Evolutionary conservation across 2,888 invertebrate species (phyloP), one percentile per base, ranked within the genome.

Genomic region (Ferdinandea cuprea): DNA sequence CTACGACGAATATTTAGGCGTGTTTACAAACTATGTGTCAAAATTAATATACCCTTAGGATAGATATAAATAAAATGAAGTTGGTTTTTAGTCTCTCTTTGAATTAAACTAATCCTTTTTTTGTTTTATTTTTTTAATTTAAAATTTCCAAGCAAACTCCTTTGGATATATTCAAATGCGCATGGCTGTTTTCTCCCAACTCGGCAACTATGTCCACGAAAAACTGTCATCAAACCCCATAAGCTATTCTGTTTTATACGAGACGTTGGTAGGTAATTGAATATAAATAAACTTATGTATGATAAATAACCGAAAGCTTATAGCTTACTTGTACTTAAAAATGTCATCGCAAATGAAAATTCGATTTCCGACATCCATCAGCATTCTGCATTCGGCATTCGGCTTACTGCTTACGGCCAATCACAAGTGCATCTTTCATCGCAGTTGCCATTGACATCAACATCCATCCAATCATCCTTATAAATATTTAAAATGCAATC

Each of bases 401-500:
- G n/a, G 37, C 17, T 44, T 37, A 35, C n/a, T n/a, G n/a, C n/a
- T n/a, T n/a, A n/a, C n/a, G 7, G 15, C 54, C 56, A 63, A 48
- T 46, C 44, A 44, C 25, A 35, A 50, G 42, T 69, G 69, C 63
- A 76, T 69, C 48, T 63, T 74, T 69, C 56, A 68, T 68, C 61
- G 25, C n/a, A 32, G 28, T n/a, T 32, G 28, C 13, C 37, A 59
- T 52, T 73, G 73, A 59, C 58, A 78, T 72, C 30, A 37, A 13
- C 37, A 13, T 13, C 1, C 76, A 69, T 56, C 54, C 66, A 68
- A 73, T 74, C 61, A 42, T 58, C 48, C 56, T 69, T 63, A 80
- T 80, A 80, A 80, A 80, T 80, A 80, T 80, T 80, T 80, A 69
- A 80, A 80, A 74, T 50, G 80, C 76, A 74, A 80, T 80, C 69